Percentiles rank a stretch among this genome's conserved stretches.
phyloP scores from a whole-genome alignment of 2,113 vertebrate genomes.

The Cyanoliseus patagonus region DNA sequence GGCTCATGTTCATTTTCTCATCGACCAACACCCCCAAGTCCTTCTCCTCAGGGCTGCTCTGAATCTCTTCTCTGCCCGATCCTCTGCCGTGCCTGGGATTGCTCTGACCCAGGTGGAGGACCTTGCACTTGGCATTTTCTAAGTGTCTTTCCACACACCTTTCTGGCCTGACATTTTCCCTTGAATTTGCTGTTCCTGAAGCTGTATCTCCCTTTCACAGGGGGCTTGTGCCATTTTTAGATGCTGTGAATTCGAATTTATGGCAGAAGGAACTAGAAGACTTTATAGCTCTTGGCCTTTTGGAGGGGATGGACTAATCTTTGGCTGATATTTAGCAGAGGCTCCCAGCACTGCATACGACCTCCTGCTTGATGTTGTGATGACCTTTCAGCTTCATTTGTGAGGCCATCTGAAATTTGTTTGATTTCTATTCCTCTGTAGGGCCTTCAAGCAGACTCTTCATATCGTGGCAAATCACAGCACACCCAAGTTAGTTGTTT shows the following conservation, averaged over 20 bases:
- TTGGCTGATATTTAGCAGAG: conserved; percentile 60
- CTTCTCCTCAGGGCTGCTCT: no score
- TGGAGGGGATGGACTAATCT: background rate
- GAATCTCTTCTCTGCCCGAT: no score
- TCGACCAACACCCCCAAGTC: no score
- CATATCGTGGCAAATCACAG: fast-evolving
- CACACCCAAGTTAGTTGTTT: background rate
- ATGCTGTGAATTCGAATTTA: fast-evolving
- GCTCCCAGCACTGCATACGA: background rate
- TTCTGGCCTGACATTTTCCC: background rate
- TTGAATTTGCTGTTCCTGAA: background rate
- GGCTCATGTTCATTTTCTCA: no score
- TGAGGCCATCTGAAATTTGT: background rate
- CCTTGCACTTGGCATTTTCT: background rate
- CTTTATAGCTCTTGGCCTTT: conserved; percentile 40
- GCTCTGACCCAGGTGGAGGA: no score
- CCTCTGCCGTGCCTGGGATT: no score
- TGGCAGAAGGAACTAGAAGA: background rate
- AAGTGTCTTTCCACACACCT: background rate
- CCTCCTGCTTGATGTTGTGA: conserved; percentile 23
- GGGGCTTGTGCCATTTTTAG: conserved; percentile 1
- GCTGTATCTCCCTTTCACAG: background rate
- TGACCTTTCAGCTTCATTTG: conserved; percentile 42
- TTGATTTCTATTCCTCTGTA: background rate
- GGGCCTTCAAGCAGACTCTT: background rate